A percentile compares a stretch with the other conserved stretches of the same genome.
These are phyloP conservation scores for Megaleporinus macrocephalus DNA, from an alignment of 2,113 vertebrate genomes.

Conservation along the genomic window DNA sequence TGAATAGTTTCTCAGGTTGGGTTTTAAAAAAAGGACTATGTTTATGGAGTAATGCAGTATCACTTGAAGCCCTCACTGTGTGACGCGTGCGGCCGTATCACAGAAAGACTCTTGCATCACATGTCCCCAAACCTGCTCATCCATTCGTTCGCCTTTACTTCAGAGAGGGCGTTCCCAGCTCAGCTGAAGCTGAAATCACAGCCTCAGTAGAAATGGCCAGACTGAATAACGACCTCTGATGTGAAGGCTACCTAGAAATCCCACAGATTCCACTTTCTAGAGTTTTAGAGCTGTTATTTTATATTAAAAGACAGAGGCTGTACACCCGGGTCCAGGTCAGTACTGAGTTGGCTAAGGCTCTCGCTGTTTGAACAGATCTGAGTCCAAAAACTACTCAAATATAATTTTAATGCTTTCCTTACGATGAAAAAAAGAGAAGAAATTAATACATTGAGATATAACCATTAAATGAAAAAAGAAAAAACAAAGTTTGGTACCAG, in stretches of 20 bases:
- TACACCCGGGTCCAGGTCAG: too few species aligned
- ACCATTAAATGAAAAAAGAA: too few species aligned
- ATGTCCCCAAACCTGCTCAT: slow-evolving; percentile 31
- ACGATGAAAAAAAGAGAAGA: too few species aligned
- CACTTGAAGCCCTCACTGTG: not conserved
- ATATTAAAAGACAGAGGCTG: too few species aligned
- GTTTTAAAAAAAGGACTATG: too few species aligned
- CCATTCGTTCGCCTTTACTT: slow-evolving; percentile 8
- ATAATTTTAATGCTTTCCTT: too few species aligned
- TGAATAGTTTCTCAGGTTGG: not conserved
- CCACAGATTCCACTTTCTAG: not conserved
- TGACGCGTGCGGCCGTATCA: not conserved
- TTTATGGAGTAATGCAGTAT: too few species aligned
- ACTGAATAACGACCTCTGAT: not conserved
- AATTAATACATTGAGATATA: too few species aligned
- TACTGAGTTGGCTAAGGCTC: too few species aligned
- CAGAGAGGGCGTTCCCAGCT: not conserved
- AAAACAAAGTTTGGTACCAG: too few species aligned
- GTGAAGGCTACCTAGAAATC: not conserved
- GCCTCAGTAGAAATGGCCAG: not conserved
- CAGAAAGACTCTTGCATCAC: not conserved
- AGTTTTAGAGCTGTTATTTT: not conserved
- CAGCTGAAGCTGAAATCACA: not conserved
- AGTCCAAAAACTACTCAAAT: too few species aligned
- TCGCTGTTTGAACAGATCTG: too few species aligned